These are phyloP conservation scores for Serrognathus titanus DNA, from an alignment of 2,888 invertebrate genomes.

Conservation along the genomic window DNA sequence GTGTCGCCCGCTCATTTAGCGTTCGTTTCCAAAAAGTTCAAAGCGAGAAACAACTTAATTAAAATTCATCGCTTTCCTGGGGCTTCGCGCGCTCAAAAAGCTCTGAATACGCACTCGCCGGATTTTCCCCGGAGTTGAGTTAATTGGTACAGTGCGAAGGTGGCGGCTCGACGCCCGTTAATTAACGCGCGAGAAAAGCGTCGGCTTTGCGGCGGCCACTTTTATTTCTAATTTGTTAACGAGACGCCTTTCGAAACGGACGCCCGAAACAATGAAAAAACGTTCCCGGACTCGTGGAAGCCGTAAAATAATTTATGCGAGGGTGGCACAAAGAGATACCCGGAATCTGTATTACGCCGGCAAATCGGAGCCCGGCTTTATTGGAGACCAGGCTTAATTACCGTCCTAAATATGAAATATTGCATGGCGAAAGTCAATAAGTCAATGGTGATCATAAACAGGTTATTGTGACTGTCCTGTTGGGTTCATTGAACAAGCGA, in stretches of 20 bases:
- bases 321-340: conserved; percentile 2
- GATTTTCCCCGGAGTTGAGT: conserved; percentile 15
- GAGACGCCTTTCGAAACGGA: conserved; percentile 5
- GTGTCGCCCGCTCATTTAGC: too few relatives aligned
- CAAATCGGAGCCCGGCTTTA: conserved; percentile 23
- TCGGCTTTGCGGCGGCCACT: conserved; percentile 13
- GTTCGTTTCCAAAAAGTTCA: too few relatives aligned
- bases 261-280: conserved; percentile 9
- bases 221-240: conserved; percentile 12
- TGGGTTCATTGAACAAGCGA: conserved; percentile 2
- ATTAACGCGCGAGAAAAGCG: conserved; percentile 33
- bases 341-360: conserved; percentile 12
- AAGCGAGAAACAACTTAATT: too few relatives aligned
- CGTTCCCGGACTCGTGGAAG: conserved; percentile 2
- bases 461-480: conserved; percentile 23
- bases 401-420: conserved; percentile 23
- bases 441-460: conserved; percentile 27
- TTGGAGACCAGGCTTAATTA: conserved; percentile 23
- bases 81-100: too few relatives aligned
- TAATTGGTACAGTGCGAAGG: conserved; percentile 35
- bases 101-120: too few relatives aligned
- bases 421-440: conserved; percentile 13
- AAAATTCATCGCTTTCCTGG: too few relatives aligned
- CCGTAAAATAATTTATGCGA: neutral
- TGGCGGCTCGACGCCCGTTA: conserved; percentile 32